Evolutionary conservation across 2,113 vertebrate genomes (phyloP).

Genomic region (Paradoxurus hermaphroditus): DNA sequence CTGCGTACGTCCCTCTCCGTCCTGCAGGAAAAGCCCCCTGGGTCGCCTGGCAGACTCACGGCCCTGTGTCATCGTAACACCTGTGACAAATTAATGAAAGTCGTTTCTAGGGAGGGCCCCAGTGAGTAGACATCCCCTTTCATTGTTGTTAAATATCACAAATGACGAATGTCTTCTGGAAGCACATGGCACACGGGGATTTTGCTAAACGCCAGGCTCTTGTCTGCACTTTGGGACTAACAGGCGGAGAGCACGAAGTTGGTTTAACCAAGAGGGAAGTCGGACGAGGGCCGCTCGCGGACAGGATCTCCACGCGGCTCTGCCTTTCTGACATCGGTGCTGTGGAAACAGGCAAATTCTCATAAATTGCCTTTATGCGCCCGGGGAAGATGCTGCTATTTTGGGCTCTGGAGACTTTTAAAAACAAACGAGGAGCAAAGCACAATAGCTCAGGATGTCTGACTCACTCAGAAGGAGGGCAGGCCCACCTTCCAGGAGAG

Average conservation of each 20-base stretch:
- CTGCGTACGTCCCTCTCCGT: background rate
- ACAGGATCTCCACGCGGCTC: background rate
- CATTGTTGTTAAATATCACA: accelerated
- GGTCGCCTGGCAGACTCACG: background rate
- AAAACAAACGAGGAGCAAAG: background rate
- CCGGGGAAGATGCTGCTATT: background rate
- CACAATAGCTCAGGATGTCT: background rate
- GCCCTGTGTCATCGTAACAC: background rate
- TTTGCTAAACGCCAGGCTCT: accelerated
- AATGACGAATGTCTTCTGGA: background rate
- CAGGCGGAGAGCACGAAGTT: background rate
- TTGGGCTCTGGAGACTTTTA: background rate
- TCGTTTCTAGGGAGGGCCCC: background rate
- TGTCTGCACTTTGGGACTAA: accelerated
- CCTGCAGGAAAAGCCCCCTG: background rate
- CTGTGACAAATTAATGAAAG: too few relatives aligned
- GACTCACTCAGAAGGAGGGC: background rate
- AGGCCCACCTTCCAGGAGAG: background rate
- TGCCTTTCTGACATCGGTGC: background rate
- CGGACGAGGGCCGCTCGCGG: background rate
- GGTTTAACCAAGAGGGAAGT: accelerated
- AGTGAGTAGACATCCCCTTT: accelerated
- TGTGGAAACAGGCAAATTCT: background rate
- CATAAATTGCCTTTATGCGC: background rate
- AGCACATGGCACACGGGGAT: accelerated